Evolutionary conservation across 2,888 invertebrate genomes (phyloP).

Genomic region (Lepidocyrtoides sp.): DNA sequence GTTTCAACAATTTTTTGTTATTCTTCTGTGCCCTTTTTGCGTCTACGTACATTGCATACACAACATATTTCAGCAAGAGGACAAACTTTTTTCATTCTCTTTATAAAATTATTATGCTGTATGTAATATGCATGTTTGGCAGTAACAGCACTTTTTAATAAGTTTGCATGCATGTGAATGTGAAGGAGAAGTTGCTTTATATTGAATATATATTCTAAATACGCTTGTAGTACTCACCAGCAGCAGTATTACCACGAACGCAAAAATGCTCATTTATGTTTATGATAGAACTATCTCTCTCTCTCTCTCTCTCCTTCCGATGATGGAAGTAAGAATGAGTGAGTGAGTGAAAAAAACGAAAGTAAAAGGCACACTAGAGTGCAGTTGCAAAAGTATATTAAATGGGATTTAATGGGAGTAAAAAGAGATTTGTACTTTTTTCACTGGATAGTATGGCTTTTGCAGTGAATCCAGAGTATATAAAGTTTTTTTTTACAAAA

Average conservation of each 20-base stretch:
- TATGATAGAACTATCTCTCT: conserved; percentile 52
- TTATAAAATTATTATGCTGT: conserved; percentile 1
- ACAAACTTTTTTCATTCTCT: conserved; percentile 16
- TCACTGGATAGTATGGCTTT: conserved; percentile 39
- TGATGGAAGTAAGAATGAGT: conserved; percentile 18
- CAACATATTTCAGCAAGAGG: too few relatives aligned
- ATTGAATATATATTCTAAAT: background rate
- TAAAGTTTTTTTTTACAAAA: conserved; percentile 20
- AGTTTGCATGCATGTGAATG: background rate
- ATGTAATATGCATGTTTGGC: conserved; percentile 29
- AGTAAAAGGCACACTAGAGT: conserved; percentile 69
- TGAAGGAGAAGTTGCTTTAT: background rate
- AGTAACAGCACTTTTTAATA: conserved; percentile 18
- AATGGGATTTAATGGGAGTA: conserved; percentile 71
- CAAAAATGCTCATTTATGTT: conserved; percentile 68
- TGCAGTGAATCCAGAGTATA: background rate
- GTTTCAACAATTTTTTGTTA: conserved; percentile 16
- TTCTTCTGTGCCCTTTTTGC: background rate
- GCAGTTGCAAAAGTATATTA: conserved; percentile 75
- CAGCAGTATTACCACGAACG: background rate
- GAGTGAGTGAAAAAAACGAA: conserved; percentile 35
- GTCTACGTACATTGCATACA: background rate
- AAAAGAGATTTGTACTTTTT: conserved; percentile 70
- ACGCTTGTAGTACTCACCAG: background rate
- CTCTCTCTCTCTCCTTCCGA: background rate